These are phyloP conservation scores for Epinotia nisella DNA, from an alignment of 2,888 invertebrate species.

Conservation along the genomic window DNA sequence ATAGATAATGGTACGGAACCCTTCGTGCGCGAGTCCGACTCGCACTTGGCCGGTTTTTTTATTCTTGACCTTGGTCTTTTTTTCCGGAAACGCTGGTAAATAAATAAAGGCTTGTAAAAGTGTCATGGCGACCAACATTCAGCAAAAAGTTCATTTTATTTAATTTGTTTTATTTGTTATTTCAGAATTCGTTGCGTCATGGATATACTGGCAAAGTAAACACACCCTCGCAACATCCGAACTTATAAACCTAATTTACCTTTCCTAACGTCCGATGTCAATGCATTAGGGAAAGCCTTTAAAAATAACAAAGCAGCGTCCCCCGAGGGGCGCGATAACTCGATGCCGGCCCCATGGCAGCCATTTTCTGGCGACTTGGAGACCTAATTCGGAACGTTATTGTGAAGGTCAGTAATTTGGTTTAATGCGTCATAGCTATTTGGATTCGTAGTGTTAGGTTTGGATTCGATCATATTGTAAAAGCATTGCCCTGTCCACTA, in stretches of 20 bases:
- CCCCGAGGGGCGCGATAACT: constrained; percentile 28
- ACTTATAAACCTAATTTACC: constrained; percentile 29
- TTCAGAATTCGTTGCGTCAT: too few species aligned
- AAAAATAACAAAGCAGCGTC: constrained; percentile 41
- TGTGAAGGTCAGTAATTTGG: constrained; percentile 39
- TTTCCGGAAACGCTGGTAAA: too few species aligned
- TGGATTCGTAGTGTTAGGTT: constrained; percentile 1
- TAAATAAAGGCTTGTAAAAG: too few species aligned
- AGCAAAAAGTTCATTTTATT: too few species aligned
- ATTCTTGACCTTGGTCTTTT: too few species aligned
- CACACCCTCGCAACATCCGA: not conserved
- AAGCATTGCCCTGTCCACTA: too few species aligned
- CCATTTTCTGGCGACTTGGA: constrained; percentile 40
- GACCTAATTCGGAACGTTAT: constrained; percentile 36
- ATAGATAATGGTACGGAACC: too few species aligned
- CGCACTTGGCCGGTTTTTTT: too few species aligned
- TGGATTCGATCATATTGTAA: not conserved
- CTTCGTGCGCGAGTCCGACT: too few species aligned
- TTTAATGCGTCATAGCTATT: constrained; percentile 32
- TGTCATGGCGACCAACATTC: too few species aligned
- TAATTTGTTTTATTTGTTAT: too few species aligned
- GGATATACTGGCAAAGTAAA: not conserved
- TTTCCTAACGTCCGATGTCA: constrained; percentile 28
- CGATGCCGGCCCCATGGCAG: constrained; percentile 27
- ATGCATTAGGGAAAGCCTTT: constrained; percentile 39